Base-by-base conservation (phyloP, 1,140 invertebrate genomes). In the Formica exsecta region DNA sequence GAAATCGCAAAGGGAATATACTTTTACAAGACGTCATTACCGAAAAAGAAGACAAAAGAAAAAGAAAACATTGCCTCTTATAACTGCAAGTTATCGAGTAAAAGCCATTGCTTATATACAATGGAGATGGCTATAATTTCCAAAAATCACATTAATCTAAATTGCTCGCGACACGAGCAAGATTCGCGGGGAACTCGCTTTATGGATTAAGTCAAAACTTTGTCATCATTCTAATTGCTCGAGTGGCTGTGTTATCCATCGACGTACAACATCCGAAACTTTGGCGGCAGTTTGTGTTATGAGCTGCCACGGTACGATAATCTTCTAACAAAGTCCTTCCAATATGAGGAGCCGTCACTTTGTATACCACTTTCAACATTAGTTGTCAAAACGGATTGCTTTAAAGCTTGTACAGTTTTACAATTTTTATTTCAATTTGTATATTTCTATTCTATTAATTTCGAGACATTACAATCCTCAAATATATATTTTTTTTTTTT, bases 191-290 rank as follows among this genome's bases (percentile, higher is more conserved):
- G 74, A 77, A 59, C 51, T 51, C 70, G 68, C 75, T 86, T 89
- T 71, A 77, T 51, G 86, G 88, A 90, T 89, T 91, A 88, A 90
- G 61, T 57, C 66, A 38, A 59, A 92, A 92, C 91, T 92, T 92
- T 85, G 85, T 88, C 90, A 91, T 92, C 90, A 89, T 90, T 89
- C 85, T 92, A 89, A 92, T 92, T 92, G 89, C 85, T 76, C 84
- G 54, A 61, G 81, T 76, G 77, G 77, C 77, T 89, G 79, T 57
- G 70, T 89, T 86, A 89, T 89, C 81, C 86, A 84, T 88, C 79
- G 77, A 88, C 57, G 83, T 74, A 61, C 59, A 65, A 64, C 62
- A 62, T 81, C 77, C 75, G 19, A 57, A 87, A 90, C 87, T 90
- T 86, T 62, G 51, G 38, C 86, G 62, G 73, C 75, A 85, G 87